These are phyloP conservation scores for Hemibagrus wyckioides DNA, from an alignment of 2,113 vertebrate species.

Conservation along the genomic window DNA sequence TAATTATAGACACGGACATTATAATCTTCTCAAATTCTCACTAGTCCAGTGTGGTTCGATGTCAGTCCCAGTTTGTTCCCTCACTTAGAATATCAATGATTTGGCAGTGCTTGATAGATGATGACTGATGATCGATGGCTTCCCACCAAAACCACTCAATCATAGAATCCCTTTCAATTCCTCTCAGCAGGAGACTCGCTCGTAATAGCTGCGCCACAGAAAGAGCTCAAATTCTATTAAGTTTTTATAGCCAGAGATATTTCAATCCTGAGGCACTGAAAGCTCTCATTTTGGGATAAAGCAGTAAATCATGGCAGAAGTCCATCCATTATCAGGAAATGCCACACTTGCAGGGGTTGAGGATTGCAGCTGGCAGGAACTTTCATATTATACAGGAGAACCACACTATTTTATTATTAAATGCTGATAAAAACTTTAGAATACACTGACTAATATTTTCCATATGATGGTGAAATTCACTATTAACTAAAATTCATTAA, in stretches of 20 bases:
- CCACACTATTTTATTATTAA: not conserved
- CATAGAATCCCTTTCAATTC: constrained; percentile 25
- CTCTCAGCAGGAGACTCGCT: constrained; percentile 20
- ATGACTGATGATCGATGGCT: constrained; percentile 29
- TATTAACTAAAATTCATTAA: not conserved
- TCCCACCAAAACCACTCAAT: constrained; percentile 33
- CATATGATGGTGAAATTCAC: not conserved
- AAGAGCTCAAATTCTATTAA: constrained; percentile 28
- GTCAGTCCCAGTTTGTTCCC: constrained; percentile 13
- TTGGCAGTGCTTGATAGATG: not conserved
- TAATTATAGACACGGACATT: not conserved
- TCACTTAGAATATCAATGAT: not conserved
- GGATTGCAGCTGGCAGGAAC: not conserved
- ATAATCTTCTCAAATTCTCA: not conserved
- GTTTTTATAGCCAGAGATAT: constrained; percentile 33
- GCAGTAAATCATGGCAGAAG: constrained; percentile 28
- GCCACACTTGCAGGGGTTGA: not conserved
- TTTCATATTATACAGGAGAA: not conserved
- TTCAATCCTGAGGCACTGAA: constrained; percentile 6
- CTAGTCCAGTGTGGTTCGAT: not conserved
- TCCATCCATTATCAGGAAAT: constrained; percentile 16
- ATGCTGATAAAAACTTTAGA: not conserved
- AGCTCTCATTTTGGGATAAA: constrained; percentile 18
- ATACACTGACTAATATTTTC: not conserved
- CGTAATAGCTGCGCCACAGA: constrained; percentile 12